Evolutionary conservation across 2,113 vertebrate species (phyloP), one percentile per base, ranked within the genome.

Genomic region (Calidris pugnax): DNA sequence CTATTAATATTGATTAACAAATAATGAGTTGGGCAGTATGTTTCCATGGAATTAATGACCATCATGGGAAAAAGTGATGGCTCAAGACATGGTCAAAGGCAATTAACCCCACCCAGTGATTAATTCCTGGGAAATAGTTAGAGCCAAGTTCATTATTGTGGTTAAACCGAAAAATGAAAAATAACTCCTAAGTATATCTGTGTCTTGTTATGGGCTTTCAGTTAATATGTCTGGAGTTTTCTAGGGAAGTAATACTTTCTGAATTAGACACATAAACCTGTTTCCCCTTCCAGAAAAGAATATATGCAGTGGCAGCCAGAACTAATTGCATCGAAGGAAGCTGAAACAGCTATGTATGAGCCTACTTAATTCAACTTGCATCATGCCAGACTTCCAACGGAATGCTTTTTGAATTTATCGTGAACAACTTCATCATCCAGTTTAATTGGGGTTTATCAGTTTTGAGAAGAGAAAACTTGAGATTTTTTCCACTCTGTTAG

Each of bases 91-190:
- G 57, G 53, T 86, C 68, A 72, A 81, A 59, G 41, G 76, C 53
- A 81, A 24, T 94, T 93, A 94, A 89, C 63, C 39, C 57, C 79
- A 95, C 79, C 75, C 59, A 92, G 21, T 90, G 56, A 84, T 94
- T 93, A 93, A 95, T 78, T 85, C 22, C 23, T 55, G 59, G 74
- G 63, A 96, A 92, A 72, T 69, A 37, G 33, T 94, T 89, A 62
- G 45, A 27, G 50, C 75, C 73, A 91, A 89, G 51, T 48, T 85
- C 53, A 43, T 85, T 79, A 71, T 55, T 88, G 9, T 55, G 23
- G 47, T 84, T 74, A 77, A 92, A 78, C 39, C 4, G 0, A 73
- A 77, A 73, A 89, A 85, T 64, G 21, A 71, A 89, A 69, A 92
- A 47, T 59, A 88, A 69, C 16, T 18, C 35, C 5, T 12, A 20